These are phyloP conservation scores for Digitonthophagus gazella DNA, from an alignment of 2,888 invertebrate species.

Conservation along the genomic window DNA sequence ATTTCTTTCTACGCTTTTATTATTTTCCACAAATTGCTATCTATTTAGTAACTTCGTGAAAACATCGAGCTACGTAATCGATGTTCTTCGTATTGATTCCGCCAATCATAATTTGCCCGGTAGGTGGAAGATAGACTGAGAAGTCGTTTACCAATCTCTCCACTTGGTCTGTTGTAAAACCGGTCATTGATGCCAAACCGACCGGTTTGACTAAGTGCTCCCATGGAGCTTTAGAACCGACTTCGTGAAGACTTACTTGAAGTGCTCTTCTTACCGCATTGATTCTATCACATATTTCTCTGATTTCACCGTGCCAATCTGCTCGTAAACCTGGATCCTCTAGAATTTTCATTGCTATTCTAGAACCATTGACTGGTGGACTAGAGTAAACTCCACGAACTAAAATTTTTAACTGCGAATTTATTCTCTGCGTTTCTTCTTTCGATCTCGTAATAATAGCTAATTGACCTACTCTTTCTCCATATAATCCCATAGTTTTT, in stretches of 20 bases:
- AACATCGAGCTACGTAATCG: conserved; percentile 62
- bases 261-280: conserved; percentile 59
- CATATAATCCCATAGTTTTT: conserved; percentile 70
- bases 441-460: conserved; percentile 54
- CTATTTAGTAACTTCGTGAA: conserved; percentile 62
- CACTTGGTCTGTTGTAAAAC: conserved; percentile 60
- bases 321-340: conserved; percentile 52
- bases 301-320: conserved; percentile 59
- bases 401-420: conserved; percentile 64
- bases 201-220: conserved; percentile 67
- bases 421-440: conserved; percentile 58
- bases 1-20: neutral
- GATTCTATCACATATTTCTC: conserved; percentile 67
- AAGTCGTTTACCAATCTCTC: conserved; percentile 60
- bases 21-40: neutral
- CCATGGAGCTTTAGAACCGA: conserved; percentile 62
- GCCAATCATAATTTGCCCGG: conserved; percentile 66
- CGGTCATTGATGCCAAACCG: conserved; percentile 72
- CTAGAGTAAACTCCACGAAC: conserved; percentile 66
- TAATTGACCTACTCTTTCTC: conserved; percentile 64
- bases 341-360: conserved; percentile 60
- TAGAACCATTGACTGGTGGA: conserved; percentile 65
- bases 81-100: conserved; percentile 65
- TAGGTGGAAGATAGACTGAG: conserved; percentile 63
- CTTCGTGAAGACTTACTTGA: conserved; percentile 56